Evolutionary conservation across 2,888 invertebrate genomes (phyloP).

Genomic region (Autographa pulchrina): DNA sequence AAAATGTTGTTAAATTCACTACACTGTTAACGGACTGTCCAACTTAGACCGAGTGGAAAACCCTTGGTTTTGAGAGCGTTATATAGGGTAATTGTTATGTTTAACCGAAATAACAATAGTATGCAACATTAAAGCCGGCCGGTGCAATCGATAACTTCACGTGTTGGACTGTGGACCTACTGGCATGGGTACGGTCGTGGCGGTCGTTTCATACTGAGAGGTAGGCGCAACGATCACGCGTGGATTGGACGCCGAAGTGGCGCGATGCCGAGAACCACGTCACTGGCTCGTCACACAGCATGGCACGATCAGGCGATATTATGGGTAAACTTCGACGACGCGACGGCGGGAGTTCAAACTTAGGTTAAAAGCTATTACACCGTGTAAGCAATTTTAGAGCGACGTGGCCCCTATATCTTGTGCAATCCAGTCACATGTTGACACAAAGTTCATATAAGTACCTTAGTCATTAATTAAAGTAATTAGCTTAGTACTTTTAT

Average conservation of each 20-base stretch:
- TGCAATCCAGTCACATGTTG: conserved; percentile 14
- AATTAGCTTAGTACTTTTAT: neutral
- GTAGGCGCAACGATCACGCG: conserved; percentile 62
- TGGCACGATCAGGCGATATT: conserved; percentile 65
- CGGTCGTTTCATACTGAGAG: conserved; percentile 57
- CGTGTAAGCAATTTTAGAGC: neutral
- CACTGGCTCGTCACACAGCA: conserved; percentile 67
- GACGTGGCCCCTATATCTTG: conserved; percentile 18
- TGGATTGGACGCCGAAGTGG: conserved; percentile 83
- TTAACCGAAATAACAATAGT: conserved; percentile 46
- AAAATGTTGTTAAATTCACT: conserved; percentile 13
- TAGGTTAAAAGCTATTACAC: conserved; percentile 20
- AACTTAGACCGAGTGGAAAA: conserved; percentile 28
- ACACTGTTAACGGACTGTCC: conserved; percentile 25
- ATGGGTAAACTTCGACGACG: conserved; percentile 41
- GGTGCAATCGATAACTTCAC: conserved; percentile 68
- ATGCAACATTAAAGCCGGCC: conserved; percentile 48
- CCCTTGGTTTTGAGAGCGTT: conserved; percentile 22
- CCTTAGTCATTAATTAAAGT: too few relatives aligned
- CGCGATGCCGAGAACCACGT: conserved; percentile 84
- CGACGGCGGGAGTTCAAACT: conserved; percentile 54
- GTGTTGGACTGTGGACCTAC: conserved; percentile 74
- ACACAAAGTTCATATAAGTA: neutral
- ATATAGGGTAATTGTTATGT: conserved; percentile 32
- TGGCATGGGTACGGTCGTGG: conserved; percentile 42